Base-by-base conservation (phyloP, 2,888 invertebrate genomes). In the Nematopogon swammerdamellus region DNA sequence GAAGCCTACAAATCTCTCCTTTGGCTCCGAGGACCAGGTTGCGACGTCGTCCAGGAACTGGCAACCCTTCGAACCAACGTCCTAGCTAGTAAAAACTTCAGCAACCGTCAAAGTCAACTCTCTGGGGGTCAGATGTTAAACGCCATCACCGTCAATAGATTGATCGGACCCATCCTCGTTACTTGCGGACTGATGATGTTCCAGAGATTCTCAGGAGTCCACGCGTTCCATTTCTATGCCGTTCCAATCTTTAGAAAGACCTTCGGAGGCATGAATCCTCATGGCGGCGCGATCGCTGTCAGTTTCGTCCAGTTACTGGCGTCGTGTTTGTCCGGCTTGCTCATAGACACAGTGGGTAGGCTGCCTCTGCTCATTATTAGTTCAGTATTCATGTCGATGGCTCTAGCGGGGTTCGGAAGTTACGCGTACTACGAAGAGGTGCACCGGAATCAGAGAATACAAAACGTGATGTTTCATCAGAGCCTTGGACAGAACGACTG, bases 101-200 rank as follows among this genome's bases (percentile, higher is more conserved):
- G 76, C 50, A 77, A 79, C 54, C 64, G 76, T 1, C 77, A 79
- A 50, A 72, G 70, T 53, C 73, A 77, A 57, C 70, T 74, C 64
- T 69, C 76, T 8, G 66, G 74, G 1, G 72, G 70, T 51, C 74
- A 75, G 30, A 62, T 80, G 1, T 64, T 79, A 0, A 72, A 64
- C 48, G 74, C 76, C 0, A 57, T 81, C 4, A 76, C 80, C 25
- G 74, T 79, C 66, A 74, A 79, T 50, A 64, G 81, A 44, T 62
- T 82, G 14, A 61, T 80, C n/a, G 87, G 87, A 55, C 94, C 95
- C 14, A 85, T 92, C 46, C 71, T 90, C 52, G 89, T 94, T 49
- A 90, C 92, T 2, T 89, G 93, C 63, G 89, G 90, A 18, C 80
- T 95, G 56, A 94, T 94, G 92, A 87, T 93, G 73, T 93, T 95